A percentile compares a stretch with the other conserved stretches of the same genome.
These are phyloP conservation scores for Glaucomys volans DNA, from an alignment of 2,113 vertebrate genomes.

Conservation along the genomic window DNA sequence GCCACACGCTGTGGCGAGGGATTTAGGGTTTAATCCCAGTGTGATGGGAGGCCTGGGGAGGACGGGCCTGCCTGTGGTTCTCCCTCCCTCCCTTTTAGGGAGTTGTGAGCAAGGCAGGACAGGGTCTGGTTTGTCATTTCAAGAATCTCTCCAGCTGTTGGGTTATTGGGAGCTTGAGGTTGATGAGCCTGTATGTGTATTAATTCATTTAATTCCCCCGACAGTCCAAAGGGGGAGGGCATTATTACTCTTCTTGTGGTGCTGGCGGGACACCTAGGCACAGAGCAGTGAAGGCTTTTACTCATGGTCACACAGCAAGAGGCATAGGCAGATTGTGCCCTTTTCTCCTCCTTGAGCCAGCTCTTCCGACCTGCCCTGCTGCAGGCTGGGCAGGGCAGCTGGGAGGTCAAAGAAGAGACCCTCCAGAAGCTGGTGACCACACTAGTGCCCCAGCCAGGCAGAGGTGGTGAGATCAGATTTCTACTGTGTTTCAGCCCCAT, in stretches of 20 bases:
- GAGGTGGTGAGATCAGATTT: background rate
- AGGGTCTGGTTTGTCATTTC: background rate
- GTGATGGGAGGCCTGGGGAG: background rate
- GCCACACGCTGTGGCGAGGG: background rate
- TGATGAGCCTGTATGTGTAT: accelerated
- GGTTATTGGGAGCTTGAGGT: background rate
- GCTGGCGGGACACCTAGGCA: background rate
- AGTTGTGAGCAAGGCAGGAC: background rate
- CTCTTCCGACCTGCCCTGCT: no score
- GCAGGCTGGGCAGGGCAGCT: background rate
- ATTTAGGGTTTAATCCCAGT: background rate
- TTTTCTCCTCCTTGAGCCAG: background rate
- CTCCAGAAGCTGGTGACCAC: background rate
- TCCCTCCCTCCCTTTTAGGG: background rate
- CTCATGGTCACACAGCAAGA: background rate
- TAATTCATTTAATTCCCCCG: background rate
- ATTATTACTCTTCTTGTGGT: accelerated
- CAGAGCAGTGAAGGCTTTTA: background rate
- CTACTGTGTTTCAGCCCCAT: background rate
- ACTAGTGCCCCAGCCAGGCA: background rate
- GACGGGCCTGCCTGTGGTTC: background rate
- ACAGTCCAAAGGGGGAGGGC: background rate
- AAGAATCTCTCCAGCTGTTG: background rate
- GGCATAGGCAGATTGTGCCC: no score
- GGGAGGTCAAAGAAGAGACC: background rate